phyloP scores from a whole-genome alignment of 2,888 invertebrate species.

The Onthophagus sagittarius region DNA sequence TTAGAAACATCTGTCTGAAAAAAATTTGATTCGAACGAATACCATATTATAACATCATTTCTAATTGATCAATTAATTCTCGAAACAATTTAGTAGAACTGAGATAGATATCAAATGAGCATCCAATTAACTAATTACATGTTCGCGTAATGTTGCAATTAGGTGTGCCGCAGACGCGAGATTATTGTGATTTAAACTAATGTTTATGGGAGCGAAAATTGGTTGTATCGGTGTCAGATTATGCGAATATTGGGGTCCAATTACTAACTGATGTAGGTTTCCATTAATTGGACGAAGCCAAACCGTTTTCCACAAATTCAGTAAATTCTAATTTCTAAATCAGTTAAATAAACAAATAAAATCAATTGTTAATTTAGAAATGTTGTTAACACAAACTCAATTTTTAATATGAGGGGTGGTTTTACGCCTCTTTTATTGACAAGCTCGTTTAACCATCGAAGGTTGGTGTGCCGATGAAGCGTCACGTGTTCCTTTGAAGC shows the following conservation, averaged over 20 bases:
- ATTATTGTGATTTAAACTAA: background rate
- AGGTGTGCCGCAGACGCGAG: background rate
- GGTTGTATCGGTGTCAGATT: background rate
- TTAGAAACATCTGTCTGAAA: too few species aligned
- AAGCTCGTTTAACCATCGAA: background rate
- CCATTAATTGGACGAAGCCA: background rate
- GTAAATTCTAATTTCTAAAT: too few species aligned
- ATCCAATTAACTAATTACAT: background rate
- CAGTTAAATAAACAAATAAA: too few species aligned
- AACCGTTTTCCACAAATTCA: background rate
- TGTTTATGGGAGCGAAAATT: background rate
- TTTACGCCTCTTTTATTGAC: background rate
- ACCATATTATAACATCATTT: background rate
- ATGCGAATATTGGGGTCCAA: background rate
- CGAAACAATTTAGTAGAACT: background rate
- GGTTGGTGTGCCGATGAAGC: background rate
- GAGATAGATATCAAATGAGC: background rate
- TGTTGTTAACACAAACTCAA: too few species aligned
- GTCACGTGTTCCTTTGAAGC: background rate
- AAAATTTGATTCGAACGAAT: too few species aligned
- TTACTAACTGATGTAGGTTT: background rate
- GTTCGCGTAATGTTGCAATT: background rate
- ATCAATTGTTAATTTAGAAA: too few species aligned
- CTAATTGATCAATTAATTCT: background rate
- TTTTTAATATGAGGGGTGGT: background rate